Base-by-base conservation (phyloP, 1,140 invertebrate species). In the Anthonomus grandis region DNA sequence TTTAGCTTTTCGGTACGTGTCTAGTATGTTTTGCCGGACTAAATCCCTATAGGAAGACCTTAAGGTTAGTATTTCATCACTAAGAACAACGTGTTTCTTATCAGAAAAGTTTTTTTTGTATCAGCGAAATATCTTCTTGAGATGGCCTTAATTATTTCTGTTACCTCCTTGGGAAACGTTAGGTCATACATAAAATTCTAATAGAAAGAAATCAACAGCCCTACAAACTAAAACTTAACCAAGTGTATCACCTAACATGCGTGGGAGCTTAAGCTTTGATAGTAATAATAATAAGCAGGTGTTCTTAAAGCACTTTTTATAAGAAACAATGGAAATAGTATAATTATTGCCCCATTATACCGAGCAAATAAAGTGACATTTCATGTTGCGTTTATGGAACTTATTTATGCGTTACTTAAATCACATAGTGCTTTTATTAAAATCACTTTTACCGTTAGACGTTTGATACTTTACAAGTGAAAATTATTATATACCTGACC, bases 61-160 rank as follows among this genome's bases (percentile, higher is more conserved):
- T 57, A 57, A 57, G 55, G 55, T 57, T 57, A 57, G 42, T 57
- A 57, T 57, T 57, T 57, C 55, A 57, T 57, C 47, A 47, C 6
- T 21, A 27, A 15, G 46, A 57, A 57, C 55, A 57, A 57, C 50
- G 55, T 57, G 46, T 57, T 41, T 38, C 49, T 57, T 57, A 57
- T 48, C 54, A 41, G 34, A 21, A 50, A 57, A 48, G 18, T 50
- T 57, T 57, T n/a, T n/a, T 42, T 27, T 34, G 55, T 50, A 50
- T 57, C 55, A 50, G 55, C 46, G 25, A 45, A 50, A 44, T 50
- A 42, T 22, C 19, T 47, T 31, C 24, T 25, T 18, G 55, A 31
- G 55, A 44, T n/a, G 6, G 13, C 13, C 24, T 41, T 41, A n/a
- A n/a, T n/a, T n/a, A n/a, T n/a, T n/a, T n/a, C n/a, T n/a, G n/a